Conservation (phyloP, 2,797 vertebrate species). For the Clarias platycephalus region DNA sequence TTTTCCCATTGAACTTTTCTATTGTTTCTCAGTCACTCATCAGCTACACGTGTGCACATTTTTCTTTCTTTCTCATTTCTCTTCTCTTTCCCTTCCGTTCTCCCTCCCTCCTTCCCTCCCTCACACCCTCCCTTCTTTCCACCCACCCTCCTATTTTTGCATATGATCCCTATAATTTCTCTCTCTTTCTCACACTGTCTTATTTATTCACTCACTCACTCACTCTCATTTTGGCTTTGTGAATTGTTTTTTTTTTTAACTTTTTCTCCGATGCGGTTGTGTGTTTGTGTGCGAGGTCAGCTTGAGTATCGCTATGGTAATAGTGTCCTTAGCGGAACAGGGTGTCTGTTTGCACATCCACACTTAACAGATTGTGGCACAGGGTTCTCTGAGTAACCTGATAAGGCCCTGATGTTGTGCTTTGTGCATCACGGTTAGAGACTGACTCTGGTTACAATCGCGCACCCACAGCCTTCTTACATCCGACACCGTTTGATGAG, state of each 20-base stretch:
- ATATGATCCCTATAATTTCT: conserved; percentile 42
- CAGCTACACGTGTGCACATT: conserved; percentile 37
- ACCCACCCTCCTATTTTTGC: conserved; percentile 41
- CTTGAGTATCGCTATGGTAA: conserved; percentile 49
- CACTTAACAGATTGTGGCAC: conserved; percentile 55
- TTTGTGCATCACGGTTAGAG: conserved; percentile 41
- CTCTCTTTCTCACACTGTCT: conserved; percentile 21
- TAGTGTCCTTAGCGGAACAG: conserved; percentile 46
- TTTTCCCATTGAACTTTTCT: conserved; percentile 48
- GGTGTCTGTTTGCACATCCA: conserved; percentile 55
- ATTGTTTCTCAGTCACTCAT: conserved; percentile 47
- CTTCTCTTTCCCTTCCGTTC: conserved; percentile 39
- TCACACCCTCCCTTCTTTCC: conserved; percentile 23
- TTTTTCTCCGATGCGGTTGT: conserved; percentile 7
- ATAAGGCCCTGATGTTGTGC: conserved; percentile 54
- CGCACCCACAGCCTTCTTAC: conserved; percentile 26
- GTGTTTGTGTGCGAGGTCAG: conserved; percentile 44
- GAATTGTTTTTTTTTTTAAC: not conserved
- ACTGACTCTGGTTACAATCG: conserved; percentile 48
- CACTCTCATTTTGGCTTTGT: not conserved
- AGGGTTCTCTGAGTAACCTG: conserved; percentile 57
- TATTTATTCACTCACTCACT: conserved; percentile 19
- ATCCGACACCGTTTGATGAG: conserved; percentile 37
- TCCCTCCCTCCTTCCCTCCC: conserved; percentile 6
- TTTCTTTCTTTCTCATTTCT: conserved; percentile 38